Conservation (phyloP, 2,113 vertebrate genomes). For the Lepisosteus oculatus region DNA sequence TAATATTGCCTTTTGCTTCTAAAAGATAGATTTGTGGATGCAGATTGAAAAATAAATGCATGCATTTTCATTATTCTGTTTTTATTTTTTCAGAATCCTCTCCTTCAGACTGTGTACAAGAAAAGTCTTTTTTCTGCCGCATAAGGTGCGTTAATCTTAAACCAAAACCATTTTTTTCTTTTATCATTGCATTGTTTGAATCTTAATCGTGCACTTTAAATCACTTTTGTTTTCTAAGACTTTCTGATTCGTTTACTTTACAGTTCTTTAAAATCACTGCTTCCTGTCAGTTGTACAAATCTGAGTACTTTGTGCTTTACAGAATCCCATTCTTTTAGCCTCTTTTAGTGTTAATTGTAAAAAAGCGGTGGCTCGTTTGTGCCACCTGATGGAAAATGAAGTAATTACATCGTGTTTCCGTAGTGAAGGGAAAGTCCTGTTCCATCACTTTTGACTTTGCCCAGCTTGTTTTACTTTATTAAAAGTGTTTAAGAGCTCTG, state of each 20-base stretch:
- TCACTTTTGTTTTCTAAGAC: constrained; percentile 9
- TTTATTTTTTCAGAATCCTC: constrained; percentile 70
- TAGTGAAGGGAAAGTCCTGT: background rate
- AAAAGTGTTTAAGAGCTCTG: no score
- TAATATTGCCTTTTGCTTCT: background rate
- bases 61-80: constrained; percentile 15
- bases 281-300: background rate
- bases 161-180: constrained; percentile 42
- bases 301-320: background rate
- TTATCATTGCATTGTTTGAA: constrained; percentile 38
- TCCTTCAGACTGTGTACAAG: constrained; percentile 79
- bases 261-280: background rate
- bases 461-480: no score
- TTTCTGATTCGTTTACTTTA: constrained; percentile 22
- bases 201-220: background rate
- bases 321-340: background rate
- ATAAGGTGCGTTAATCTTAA: constrained; percentile 72
- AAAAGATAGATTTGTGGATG: background rate
- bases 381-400: constrained; percentile 3
- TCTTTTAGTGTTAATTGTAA: background rate
- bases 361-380: background rate
- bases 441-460: no score
- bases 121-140: constrained; percentile 95
- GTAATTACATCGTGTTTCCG: background rate
- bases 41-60: background rate